Base-by-base conservation (phyloP, 2,888 invertebrate species). In the Dynastes maya region DNA sequence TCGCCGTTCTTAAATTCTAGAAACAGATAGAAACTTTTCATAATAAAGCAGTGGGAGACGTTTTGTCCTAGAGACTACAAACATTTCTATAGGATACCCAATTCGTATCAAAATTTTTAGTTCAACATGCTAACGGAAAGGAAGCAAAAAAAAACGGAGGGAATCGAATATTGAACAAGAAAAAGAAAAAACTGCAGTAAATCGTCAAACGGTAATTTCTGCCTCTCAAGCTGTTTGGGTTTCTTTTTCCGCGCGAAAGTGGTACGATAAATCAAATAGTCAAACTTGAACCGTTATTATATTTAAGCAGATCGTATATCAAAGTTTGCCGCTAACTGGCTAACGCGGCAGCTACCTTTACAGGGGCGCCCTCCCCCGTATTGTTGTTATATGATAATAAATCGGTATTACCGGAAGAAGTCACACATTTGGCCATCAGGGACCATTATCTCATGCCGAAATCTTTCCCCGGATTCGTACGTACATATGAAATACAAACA, bases 231-330 rank as follows among this genome's bases (percentile, higher is more conserved):
- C 61, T 64, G 75, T 75, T 61, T 75, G 63, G 16, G 40, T 75
- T 63, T 75, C 63, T 75, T 61, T 75, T 27, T 61, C 75, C 45
- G 49, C 63, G 8, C 75, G 61, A 49, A 75, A 63, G 75, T 61
- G 75, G 49, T 75, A 27, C 49, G 9, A 78, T 78, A 78, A 78
- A 78, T 78, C 78, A 78, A 64, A 53, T n/a, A 76, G 75, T 75
- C 68, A 68, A 75, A 76, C 67, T 76, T 70, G 78, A 45, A 51
- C 76, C 79, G 76, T 76, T 79, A 79, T 79, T 79, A 79, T 71
- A 79, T 79, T 79, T 79, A 79, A 79, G 70, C 79, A 76, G 70
- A 61, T 74, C 78, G 55, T 78, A 78, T 78, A 78, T 78, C 78
- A 78, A 78, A 75, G 76, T 76, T 77, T 67, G 77, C 40, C 55